Conservation (phyloP, 2,113 vertebrate genomes). For the Pelecanus crispus region DNA sequence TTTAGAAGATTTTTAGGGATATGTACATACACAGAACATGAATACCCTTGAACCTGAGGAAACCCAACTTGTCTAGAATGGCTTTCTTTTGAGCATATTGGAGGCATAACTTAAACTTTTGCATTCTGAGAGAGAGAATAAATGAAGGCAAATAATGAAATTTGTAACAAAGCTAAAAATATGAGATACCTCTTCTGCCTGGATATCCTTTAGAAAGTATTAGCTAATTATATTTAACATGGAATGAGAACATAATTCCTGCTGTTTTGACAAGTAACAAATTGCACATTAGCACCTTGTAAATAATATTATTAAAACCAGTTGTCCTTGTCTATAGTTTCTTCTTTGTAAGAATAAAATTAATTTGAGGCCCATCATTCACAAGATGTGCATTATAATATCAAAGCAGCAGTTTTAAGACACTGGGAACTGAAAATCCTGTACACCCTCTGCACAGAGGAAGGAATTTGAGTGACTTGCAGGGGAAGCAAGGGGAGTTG, state of each 20-base stretch:
- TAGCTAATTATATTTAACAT: constrained; percentile 63
- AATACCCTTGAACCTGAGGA: neutral
- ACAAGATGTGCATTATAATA: constrained; percentile 53
- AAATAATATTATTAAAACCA: constrained; percentile 69
- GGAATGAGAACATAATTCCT: constrained; percentile 55
- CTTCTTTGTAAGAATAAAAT: constrained; percentile 58
- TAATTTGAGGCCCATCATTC: constrained; percentile 65
- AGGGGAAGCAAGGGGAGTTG: too few relatives aligned
- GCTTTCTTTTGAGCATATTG: neutral
- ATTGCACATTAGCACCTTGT: constrained; percentile 65
- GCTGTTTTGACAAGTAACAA: constrained; percentile 71
- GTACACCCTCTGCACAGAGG: neutral
- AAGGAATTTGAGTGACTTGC: neutral
- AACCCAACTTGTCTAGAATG: neutral
- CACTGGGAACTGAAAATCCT: constrained; percentile 7
- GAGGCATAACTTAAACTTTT: neutral
- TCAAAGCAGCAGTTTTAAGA: constrained; percentile 50
- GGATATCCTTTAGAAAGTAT: constrained; percentile 20
- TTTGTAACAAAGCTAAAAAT: neutral
- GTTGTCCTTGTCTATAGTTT: constrained; percentile 62
- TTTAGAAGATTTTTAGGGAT: neutral
- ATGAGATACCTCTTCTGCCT: neutral
- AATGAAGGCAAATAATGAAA: constrained; percentile 9
- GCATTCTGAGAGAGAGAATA: neutral
- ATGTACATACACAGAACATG: neutral